Evolutionary conservation across 2,113 vertebrate species (phyloP).

Genomic region (Pipa parva): DNA sequence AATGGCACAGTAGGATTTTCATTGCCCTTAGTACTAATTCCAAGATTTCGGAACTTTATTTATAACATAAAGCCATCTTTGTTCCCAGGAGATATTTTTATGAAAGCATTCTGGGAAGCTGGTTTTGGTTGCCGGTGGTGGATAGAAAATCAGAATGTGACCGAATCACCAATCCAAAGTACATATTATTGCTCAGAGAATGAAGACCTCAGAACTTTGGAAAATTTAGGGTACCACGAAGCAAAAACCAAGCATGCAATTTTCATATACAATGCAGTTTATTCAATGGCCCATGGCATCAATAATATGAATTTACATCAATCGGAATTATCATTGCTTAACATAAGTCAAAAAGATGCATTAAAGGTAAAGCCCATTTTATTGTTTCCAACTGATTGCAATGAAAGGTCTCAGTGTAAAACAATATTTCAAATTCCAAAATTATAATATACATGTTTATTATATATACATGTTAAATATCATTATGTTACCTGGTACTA

Average conservation of each 20-base stretch:
- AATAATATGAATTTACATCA: neutral
- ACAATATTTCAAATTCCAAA: no score
- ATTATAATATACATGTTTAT: no score
- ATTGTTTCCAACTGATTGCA: no score
- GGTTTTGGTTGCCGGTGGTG: neutral
- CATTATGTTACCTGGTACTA: no score
- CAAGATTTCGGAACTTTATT: constrained; percentile 1
- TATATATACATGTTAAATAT: no score
- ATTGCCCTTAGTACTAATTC: neutral
- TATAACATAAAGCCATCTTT: neutral
- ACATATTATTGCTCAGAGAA: neutral
- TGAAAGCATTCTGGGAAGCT: neutral
- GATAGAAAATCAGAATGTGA: neutral
- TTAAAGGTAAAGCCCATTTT: constrained; percentile 1
- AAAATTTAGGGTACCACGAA: neutral
- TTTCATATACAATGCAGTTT: neutral
- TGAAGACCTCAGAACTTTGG: neutral
- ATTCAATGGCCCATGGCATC: neutral
- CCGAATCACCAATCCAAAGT: neutral
- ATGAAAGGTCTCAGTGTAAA: no score
- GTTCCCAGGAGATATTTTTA: neutral
- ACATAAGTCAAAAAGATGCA: neutral
- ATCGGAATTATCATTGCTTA: neutral
- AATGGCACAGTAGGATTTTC: neutral
- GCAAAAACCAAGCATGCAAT: neutral